Percentiles rank a stretch among this genome's conserved stretches.
Conservation (phyloP, 35 echinoderm and acorn worm species). For the Lytechinus pictus region DNA sequence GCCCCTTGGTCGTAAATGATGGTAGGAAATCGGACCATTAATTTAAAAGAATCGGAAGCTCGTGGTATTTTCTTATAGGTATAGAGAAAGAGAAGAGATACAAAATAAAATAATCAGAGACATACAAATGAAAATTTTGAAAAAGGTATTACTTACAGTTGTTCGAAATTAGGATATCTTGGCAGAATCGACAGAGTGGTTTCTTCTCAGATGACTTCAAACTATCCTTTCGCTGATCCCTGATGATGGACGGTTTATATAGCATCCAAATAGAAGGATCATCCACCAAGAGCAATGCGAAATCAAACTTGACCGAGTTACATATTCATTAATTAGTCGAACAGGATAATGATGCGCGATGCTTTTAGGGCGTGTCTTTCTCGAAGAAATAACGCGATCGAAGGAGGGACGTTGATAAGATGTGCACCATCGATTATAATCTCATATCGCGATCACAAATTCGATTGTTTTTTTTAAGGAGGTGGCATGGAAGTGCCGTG, state of each 20-base stretch:
- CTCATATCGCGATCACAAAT: background rate
- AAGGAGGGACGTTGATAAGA: background rate
- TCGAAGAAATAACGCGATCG: background rate
- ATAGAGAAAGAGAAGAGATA: no score
- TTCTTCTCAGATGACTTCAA: background rate
- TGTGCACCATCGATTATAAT: background rate
- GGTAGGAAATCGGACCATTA: no score
- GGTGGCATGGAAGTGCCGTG: no score
- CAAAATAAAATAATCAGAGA: no score
- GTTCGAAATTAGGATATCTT: background rate
- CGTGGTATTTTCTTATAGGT: no score
- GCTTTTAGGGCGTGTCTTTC: background rate
- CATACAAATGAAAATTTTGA: no score
- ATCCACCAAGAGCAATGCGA: background rate
- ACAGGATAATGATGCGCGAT: background rate
- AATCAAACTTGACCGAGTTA: background rate
- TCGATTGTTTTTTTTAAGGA: background rate
- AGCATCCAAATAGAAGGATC: background rate
- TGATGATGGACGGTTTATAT: background rate
- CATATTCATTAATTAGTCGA: background rate
- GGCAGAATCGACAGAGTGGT: background rate
- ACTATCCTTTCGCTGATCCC: background rate
- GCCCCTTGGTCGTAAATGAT: no score
- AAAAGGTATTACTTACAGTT: no score
- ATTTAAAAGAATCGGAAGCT: no score